Evolutionary conservation across 2,888 invertebrate species (phyloP).

Genomic region (Drosophila melanocephala): DNA sequence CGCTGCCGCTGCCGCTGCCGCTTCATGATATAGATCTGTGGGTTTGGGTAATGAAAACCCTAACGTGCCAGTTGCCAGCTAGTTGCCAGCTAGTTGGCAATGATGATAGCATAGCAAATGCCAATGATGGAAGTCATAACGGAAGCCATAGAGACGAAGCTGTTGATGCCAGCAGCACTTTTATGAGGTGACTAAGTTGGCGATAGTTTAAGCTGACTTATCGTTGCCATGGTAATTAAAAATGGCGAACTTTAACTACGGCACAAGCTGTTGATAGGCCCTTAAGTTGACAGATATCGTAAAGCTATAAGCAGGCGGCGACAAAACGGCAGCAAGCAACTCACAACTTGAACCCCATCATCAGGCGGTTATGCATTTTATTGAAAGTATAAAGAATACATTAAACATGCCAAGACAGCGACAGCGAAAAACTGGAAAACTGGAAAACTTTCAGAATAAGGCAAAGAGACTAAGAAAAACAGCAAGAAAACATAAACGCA

Average conservation of each 20-base stretch:
- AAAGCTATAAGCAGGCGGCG: constrained; percentile 35
- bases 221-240: constrained; percentile 73
- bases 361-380: constrained; percentile 16
- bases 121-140: constrained; percentile 61
- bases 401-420: background rate
- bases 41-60: constrained; percentile 51
- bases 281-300: constrained; percentile 49
- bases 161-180: constrained; percentile 55
- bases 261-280: constrained; percentile 69
- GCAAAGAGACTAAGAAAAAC: background rate
- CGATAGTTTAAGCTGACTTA: constrained; percentile 58
- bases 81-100: constrained; percentile 37
- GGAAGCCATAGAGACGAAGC: constrained; percentile 67
- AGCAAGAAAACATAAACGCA: background rate
- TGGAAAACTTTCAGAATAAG: background rate
- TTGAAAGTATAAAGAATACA: constrained; percentile 6
- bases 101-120: constrained; percentile 58
- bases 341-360: constrained; percentile 5
- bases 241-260: constrained; percentile 70
- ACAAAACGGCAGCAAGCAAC: background rate
- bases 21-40: constrained; percentile 24
- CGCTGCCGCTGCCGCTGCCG: constrained; percentile 3
- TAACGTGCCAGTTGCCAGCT: constrained; percentile 55
- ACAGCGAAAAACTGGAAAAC: background rate
- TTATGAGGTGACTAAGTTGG: constrained; percentile 73